Conservation (phyloP, 2,888 invertebrate species). For the Bhutanitis thaidina region DNA sequence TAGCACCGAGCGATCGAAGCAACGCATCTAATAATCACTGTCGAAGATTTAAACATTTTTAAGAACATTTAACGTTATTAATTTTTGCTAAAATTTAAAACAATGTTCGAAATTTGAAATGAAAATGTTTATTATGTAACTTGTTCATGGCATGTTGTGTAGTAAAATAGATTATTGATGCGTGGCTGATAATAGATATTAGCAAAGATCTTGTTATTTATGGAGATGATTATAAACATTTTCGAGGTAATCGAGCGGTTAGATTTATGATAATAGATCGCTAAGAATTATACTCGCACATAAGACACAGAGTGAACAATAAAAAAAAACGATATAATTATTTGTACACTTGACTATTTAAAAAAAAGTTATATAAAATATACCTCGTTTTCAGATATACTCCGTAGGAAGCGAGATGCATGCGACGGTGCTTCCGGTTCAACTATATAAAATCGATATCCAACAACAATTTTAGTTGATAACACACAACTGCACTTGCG, state of each 20-base stretch:
- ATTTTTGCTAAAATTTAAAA: neutral
- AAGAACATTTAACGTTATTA: neutral
- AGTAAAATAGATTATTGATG: too few relatives aligned
- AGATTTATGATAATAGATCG: too few relatives aligned
- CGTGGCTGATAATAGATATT: too few relatives aligned
- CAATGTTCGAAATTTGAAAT: neutral
- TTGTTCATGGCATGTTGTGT: too few relatives aligned
- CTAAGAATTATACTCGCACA: too few relatives aligned
- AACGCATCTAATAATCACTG: neutral
- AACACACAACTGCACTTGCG: constrained; percentile 23
- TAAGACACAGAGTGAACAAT: too few relatives aligned
- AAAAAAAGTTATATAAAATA: neutral
- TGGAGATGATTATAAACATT: too few relatives aligned
- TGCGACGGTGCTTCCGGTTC: neutral
- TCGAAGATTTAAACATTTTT: neutral
- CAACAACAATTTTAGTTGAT: constrained; percentile 2
- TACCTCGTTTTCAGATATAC: neutral
- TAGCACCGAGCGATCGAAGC: neutral
- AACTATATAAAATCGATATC: constrained; percentile 11
- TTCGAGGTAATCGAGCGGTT: too few relatives aligned
- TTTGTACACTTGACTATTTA: neutral
- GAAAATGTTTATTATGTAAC: too few relatives aligned
- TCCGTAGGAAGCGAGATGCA: neutral
- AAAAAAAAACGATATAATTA: too few relatives aligned
- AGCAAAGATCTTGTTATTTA: too few relatives aligned